Conservation (phyloP, 1,140 invertebrate species). For the Orussus abietinus region DNA sequence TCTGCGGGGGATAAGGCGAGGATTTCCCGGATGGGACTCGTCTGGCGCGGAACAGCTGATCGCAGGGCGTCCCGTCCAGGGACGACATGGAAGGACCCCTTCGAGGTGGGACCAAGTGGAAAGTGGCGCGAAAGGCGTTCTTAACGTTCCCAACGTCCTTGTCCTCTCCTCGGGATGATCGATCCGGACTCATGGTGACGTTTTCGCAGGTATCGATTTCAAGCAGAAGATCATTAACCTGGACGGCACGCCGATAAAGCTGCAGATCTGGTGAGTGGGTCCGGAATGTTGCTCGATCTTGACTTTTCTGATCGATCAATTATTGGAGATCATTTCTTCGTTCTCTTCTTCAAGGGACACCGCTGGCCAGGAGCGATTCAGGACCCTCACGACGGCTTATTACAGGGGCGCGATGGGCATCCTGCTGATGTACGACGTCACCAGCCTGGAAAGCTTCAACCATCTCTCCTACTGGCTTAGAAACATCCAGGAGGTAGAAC, state of each 20-base stretch:
- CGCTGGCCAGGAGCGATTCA: conserved; percentile 69
- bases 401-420: conserved; percentile 85
- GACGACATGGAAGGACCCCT: too few relatives aligned
- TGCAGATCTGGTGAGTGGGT: conserved; percentile 83
- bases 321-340: conserved; percentile 1
- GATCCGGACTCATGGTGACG: too few relatives aligned
- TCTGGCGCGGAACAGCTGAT: too few relatives aligned
- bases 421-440: conserved; percentile 82
- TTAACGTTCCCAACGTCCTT: too few relatives aligned
- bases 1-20: too few relatives aligned
- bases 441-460: conserved; percentile 81
- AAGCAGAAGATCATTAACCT: conserved; percentile 87
- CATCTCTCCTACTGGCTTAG: conserved; percentile 82
- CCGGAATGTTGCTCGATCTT: conserved; percentile 16
- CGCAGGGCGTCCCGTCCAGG: too few relatives aligned
- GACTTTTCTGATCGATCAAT: not conserved
- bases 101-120: too few relatives aligned
- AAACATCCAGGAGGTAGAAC: conserved; percentile 79
- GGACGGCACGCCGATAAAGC: conserved; percentile 78
- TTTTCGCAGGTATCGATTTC: conserved; percentile 78
- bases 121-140: too few relatives aligned
- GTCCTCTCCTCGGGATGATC: too few relatives aligned
- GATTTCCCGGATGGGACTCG: too few relatives aligned
- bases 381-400: conserved; percentile 82
- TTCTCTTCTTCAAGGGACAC: conserved; percentile 52